Evolutionary conservation across 2,888 invertebrate genomes (phyloP), one percentile per base, ranked within the genome.

Genomic region (Caenorhabditis sp.): DNA sequence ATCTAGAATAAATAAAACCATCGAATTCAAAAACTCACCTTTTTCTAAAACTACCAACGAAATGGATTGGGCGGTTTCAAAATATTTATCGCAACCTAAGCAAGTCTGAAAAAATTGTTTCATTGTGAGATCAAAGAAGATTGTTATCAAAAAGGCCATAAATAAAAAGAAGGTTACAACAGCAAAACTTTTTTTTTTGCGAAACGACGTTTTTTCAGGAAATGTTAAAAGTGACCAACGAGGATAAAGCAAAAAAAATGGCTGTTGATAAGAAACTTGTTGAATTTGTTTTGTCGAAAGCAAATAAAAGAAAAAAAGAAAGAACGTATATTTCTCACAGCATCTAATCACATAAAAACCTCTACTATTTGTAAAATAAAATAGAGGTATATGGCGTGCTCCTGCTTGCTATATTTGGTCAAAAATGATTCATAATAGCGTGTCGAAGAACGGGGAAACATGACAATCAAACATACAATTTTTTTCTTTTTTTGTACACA

Each of bases 61-160:
- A 43, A 43, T 3, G 43, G 14, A 17, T 43, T 43, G 43, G 43
- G 17, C 12, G 43, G 10, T 31, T 31, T 31, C 31, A 4, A 31
- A 43, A 43, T 43, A 43, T 43, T 43, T 43, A 43, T 43, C 43
- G 43, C 43, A 43, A 43, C 43, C 43, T 43, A 43, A 43, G 43
- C 7, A 43, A 43, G 43, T 43, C 43, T 43, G 43, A 43, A 43
- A 43, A 43, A 43, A 43, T 43, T 43, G 43, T 31, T 31, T 31
- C 31, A 7, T 10, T n/a, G 4, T 31, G 31, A 31, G 31, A 31
- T 31, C 31, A 31, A 31, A 31, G 10, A 31, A 43, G 43, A 43
- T 43, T 43, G 43, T 43, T 43, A 43, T 43, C 43, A 43, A 43
- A 43, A 17, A 43, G 43, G 14, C 17, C 43, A 43, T 43, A 43